Percentiles rank a stretch among this genome's conserved stretches.
phyloP scores from a whole-genome alignment of 2,888 invertebrate species.

The Alloplasta piceator region DNA sequence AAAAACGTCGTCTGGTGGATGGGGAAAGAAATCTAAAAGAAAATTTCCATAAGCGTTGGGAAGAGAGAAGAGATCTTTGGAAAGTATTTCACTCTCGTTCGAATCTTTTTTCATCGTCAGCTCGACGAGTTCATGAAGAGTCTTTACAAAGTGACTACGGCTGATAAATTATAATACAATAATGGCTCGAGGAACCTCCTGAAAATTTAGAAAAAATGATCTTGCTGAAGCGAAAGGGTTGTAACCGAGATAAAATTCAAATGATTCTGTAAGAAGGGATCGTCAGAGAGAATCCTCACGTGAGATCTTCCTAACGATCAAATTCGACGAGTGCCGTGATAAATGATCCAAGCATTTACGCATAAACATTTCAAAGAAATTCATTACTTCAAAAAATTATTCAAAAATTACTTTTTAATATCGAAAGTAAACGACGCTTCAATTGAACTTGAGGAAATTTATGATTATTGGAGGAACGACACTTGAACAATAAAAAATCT shows the following conservation, averaged over 20 bases:
- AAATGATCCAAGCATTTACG: too few relatives aligned
- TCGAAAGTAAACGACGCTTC: too few relatives aligned
- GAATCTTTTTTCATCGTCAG: conserved; percentile 6
- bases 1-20: conserved; percentile 14
- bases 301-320: not conserved
- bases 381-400: too few relatives aligned
- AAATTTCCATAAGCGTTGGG: not conserved
- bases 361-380: too few relatives aligned
- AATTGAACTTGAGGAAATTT: too few relatives aligned
- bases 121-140: not conserved
- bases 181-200: not conserved
- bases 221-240: not conserved
- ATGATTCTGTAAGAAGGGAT: conserved; percentile 8
- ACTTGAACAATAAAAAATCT: too few relatives aligned
- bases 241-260: not conserved
- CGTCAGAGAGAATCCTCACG: not conserved
- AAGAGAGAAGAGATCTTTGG: conserved; percentile 6
- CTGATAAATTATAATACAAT: not conserved
- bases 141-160: not conserved
- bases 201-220: not conserved
- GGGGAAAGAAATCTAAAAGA: not conserved
- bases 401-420: too few relatives aligned
- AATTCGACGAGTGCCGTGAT: not conserved
- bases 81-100: not conserved
- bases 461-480: too few relatives aligned